These are phyloP conservation scores for Halyomorpha halys DNA, from an alignment of 1,140 invertebrate species.

Conservation along the genomic window DNA sequence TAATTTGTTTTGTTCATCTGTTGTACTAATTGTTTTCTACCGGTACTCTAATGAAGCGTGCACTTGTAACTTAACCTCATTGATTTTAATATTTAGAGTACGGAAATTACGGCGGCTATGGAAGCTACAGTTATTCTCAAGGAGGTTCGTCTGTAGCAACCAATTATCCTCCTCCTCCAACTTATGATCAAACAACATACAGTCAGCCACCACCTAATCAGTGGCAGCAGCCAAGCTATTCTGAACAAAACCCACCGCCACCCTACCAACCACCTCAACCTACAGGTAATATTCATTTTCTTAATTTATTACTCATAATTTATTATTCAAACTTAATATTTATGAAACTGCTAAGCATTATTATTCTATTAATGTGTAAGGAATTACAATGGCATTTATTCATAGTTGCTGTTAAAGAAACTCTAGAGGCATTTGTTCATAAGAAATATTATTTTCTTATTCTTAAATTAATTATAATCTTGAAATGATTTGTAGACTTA, in stretches of 20 bases:
- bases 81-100: conserved; percentile 18
- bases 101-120: conserved; percentile 21
- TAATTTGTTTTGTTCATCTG: too few species aligned
- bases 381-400: too few species aligned
- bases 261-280: conserved; percentile 13
- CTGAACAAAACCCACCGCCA: conserved; percentile 16
- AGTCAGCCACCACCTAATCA: conserved; percentile 24
- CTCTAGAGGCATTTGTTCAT: too few species aligned
- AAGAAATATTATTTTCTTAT: too few species aligned
- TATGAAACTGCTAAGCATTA: too few species aligned
- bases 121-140: conserved; percentile 24
- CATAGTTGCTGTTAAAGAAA: not conserved
- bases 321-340: too few species aligned
- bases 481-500: too few species aligned
- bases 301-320: too few species aligned
- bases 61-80: not conserved
- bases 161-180: conserved; percentile 17
- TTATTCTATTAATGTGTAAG: too few species aligned
- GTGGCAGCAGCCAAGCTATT: conserved; percentile 15
- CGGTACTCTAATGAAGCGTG: too few species aligned
- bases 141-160: conserved; percentile 18
- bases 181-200: conserved; percentile 22
- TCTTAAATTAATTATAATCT: too few species aligned
- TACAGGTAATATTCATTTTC: not conserved
- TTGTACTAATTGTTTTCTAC: too few species aligned